These are phyloP conservation scores for Panagrolaimus sp. DNA, from an alignment of 1,140 invertebrate genomes.

Conservation along the genomic window DNA sequence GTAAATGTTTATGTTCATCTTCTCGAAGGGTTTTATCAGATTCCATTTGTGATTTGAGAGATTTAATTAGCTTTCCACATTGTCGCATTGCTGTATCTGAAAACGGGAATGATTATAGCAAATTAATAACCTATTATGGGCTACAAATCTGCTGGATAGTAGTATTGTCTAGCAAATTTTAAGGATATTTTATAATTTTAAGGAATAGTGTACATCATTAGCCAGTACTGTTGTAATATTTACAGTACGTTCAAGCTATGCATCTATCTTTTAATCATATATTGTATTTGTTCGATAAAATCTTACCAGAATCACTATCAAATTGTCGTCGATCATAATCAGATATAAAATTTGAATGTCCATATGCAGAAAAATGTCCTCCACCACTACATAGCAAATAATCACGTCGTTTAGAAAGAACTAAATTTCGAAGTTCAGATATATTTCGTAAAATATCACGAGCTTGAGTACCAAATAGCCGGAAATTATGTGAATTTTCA, in stretches of 20 bases:
- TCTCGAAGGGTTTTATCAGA: conserved; percentile 28
- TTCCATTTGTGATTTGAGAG: conserved; percentile 31
- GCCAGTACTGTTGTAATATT: too few species aligned
- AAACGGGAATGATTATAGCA: too few species aligned
- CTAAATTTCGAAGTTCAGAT: conserved; percentile 43
- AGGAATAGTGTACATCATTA: too few species aligned
- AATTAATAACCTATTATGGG: too few species aligned
- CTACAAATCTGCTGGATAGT: too few species aligned
- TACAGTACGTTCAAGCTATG: background rate
- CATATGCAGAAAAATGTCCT: conserved; percentile 30
- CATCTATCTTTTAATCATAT: too few species aligned
- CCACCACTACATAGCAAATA: conserved; percentile 42
- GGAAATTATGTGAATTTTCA: conserved; percentile 27
- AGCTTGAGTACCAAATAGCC: conserved; percentile 33
- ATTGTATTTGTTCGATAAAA: too few species aligned
- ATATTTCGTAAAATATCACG: conserved; percentile 35
- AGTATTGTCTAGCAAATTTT: too few species aligned
- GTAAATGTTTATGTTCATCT: conserved; percentile 37
- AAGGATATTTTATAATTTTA: too few species aligned
- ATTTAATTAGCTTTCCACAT: conserved; percentile 36
- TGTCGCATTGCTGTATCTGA: conserved; percentile 42
- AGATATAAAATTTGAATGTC: conserved; percentile 38
- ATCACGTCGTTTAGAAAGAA: conserved; percentile 42
- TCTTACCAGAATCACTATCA: conserved; percentile 38
- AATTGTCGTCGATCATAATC: conserved; percentile 40